Evolutionary conservation across 2,888 invertebrate genomes (phyloP), one percentile per base, ranked within the genome.

Genomic region (Frankliniella intonsa): DNA sequence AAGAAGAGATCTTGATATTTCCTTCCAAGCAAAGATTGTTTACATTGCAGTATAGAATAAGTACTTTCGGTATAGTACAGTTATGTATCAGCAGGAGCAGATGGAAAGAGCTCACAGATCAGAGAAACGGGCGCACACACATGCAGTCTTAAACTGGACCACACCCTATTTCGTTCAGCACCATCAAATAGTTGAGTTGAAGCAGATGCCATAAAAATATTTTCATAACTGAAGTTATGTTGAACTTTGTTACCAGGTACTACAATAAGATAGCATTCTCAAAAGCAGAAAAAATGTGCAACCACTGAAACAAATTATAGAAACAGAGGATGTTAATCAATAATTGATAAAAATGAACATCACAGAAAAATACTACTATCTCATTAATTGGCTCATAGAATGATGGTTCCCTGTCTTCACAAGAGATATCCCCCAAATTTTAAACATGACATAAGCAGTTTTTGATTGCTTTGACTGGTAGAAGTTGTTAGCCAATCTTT

Each of bases 211-310:
- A 38, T 62, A 22, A 22, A 76, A 76, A 22, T 25, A 25, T 25
- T 76, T 76, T 76, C 5, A 25, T 76, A 22, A 25, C 38, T 12
- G 25, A 76, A 22, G 25, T 12, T 22, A 76, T 76, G 22, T 76
- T 76, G 69, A 76, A 76, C 69, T 76, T 76, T 2, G 69, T 9
- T 22, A 76, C 22, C 69, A 76, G 69, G 69, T 76, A 76, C 69
- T 76, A 76, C 25, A 76, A 25, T 22, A 25, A 76, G 5, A 76
- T 76, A 12, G 11, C 55, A 25, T 76, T 12, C 69, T 76, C 11
- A 76, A 76, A 76, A 25, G 22, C 38, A 62, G 25, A 76, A 76
- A 10, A 10, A 25, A 12, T 76, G 69, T 25, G 69, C 25, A 76
- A 76, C 22, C 25, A 25, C 25, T 22, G 12, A 22, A 10, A 3